Conservation (phyloP, 2,888 invertebrate genomes). For the Melanargia galathea region DNA sequence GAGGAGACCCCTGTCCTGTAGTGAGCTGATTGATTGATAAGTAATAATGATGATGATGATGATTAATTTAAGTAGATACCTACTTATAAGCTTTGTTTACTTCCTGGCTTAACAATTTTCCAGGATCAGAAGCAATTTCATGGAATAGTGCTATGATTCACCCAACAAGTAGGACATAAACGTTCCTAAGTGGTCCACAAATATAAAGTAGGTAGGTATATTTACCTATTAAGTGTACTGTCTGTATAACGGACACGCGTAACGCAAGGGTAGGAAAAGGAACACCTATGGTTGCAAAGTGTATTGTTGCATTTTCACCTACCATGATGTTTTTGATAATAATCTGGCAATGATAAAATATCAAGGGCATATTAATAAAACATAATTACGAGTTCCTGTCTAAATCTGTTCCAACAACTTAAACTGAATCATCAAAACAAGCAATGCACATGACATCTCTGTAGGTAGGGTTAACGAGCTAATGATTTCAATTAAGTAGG, state of each 20-base stretch:
- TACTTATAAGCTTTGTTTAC: constrained; percentile 17
- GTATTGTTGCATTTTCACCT: no score
- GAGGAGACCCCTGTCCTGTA: no score
- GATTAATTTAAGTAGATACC: background rate
- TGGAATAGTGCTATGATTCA: background rate
- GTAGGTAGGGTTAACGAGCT: constrained; percentile 17
- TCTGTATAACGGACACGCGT: no score
- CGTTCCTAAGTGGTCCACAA: constrained; percentile 2
- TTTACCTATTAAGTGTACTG: no score
- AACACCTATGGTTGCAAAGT: no score
- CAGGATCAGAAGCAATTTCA: constrained; percentile 15
- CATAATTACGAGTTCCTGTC: constrained; percentile 13
- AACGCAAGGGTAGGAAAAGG: no score
- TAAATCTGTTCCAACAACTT: constrained; percentile 9
- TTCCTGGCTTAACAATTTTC: background rate
- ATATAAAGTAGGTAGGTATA: no score
- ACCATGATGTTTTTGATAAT: no score
- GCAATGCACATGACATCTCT: constrained; percentile 8
- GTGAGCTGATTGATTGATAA: no score
- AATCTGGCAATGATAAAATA: background rate
- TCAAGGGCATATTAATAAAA: constrained; percentile 11
- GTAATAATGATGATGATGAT: no score
- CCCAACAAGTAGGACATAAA: constrained; percentile 5
- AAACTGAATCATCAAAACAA: constrained; percentile 15
- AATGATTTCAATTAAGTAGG: constrained; percentile 17